A percentile compares a stretch with the other conserved stretches of the same genome.
phyloP scores from a whole-genome alignment of 1,140 invertebrate genomes.

The Littorina saxatilis region DNA sequence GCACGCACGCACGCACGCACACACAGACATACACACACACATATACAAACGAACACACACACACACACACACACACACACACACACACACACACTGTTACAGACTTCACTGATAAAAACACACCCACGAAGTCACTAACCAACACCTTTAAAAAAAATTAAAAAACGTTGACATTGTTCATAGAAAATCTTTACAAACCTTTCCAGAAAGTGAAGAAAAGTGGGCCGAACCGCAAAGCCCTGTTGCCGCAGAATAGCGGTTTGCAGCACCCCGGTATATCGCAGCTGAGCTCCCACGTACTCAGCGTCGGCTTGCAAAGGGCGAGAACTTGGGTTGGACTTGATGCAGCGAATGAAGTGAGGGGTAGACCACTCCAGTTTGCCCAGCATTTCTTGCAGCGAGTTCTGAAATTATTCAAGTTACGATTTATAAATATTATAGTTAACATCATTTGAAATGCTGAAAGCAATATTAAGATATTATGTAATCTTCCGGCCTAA shows the following conservation, averaged over 20 bases:
- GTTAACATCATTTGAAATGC: no score
- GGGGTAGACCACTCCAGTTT: constrained; percentile 59
- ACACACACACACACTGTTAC: no score
- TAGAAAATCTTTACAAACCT: no score
- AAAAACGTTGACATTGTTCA: no score
- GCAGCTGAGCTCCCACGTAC: constrained; percentile 86
- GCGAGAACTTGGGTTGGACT: constrained; percentile 60
- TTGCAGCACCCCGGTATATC: constrained; percentile 72
- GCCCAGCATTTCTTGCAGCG: constrained; percentile 59
- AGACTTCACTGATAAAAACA: no score
- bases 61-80: not conserved
- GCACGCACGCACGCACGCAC: not conserved
- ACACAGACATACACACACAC: not conserved
- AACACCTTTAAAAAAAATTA: no score
- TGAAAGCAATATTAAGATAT: no score
- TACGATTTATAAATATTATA: no score
- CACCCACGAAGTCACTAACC: no score
- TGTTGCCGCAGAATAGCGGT: constrained; percentile 70
- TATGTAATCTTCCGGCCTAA: no score
- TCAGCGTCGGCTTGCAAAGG: constrained; percentile 55
- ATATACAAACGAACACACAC: no score
- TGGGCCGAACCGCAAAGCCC: constrained; percentile 68
- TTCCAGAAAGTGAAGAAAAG: constrained; percentile 66
- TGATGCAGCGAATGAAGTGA: constrained; percentile 71
- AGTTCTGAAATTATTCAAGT: constrained; percentile 63